Evolutionary conservation across 1,140 invertebrate species (phyloP).

Genomic region (Cecropterus lyciades): DNA sequence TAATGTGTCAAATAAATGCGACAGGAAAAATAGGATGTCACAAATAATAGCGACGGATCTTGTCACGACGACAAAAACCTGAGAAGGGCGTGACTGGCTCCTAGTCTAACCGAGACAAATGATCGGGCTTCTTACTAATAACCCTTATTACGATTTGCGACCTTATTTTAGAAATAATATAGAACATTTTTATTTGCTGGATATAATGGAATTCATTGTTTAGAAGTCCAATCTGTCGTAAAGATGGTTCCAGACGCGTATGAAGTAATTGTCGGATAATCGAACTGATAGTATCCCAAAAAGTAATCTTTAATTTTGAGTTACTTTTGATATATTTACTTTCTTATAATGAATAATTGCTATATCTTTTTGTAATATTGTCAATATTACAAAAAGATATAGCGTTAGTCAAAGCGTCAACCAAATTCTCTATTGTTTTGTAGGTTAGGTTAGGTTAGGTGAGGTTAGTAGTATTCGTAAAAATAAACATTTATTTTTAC

Average conservation of each 20-base stretch:
- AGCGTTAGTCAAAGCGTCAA: too few relatives aligned
- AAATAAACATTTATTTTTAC: too few relatives aligned
- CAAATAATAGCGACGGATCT: slow-evolving; percentile 40
- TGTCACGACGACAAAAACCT: slow-evolving; percentile 49
- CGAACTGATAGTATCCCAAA: not conserved
- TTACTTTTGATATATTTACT: too few relatives aligned
- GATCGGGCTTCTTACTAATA: slow-evolving; percentile 34
- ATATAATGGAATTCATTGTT: not conserved
- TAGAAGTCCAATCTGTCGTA: slow-evolving; percentile 17
- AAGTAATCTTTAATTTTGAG: too few relatives aligned
- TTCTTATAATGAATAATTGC: too few relatives aligned
- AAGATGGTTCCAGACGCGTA: slow-evolving; percentile 9
- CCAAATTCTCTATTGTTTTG: too few relatives aligned
- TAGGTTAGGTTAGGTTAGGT: too few relatives aligned
- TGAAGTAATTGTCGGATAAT: slow-evolving; percentile 21
- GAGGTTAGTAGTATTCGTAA: too few relatives aligned
- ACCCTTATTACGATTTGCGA: not conserved
- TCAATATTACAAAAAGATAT: too few relatives aligned
- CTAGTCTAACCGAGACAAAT: slow-evolving; percentile 59
- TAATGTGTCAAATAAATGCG: slow-evolving; percentile 28
- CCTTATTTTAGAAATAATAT: slow-evolving; percentile 11
- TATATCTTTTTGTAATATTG: too few relatives aligned
- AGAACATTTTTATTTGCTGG: slow-evolving; percentile 1
- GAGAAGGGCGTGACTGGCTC: slow-evolving; percentile 55
- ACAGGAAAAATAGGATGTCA: slow-evolving; percentile 38